Base-by-base conservation (phyloP, 2,888 invertebrate genomes). In the Acholoe squamosa region DNA sequence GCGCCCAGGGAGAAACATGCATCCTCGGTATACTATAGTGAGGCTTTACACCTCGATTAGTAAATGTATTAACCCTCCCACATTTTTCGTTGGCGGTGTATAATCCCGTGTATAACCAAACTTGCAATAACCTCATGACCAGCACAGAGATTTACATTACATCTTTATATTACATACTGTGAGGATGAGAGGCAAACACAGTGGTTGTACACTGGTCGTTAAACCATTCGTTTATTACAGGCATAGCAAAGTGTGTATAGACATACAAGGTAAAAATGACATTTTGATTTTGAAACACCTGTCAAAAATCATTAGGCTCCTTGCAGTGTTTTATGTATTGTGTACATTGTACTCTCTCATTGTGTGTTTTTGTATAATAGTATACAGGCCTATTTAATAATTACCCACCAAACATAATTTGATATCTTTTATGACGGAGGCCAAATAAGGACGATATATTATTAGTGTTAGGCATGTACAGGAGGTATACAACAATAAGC, bases 241-340 rank as follows among this genome's bases (percentile, higher is more conserved):
- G 86, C 86, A 86, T 86, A 86, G 86, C 86, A 86, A 86, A 86
- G 86, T 86, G 84, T 84, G 86, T 54, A 86, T 86, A 86, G 52
- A 86, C 86, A 86, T 86, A 86, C 86, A 86, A 86, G 86, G 86
- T 86, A 86, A 86, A 86, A 84, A 86, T 52, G 52, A 86, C 86
- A 86, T 86, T 86, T 86, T 86, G 86, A 86, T 86, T 86, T 86
- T 54, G 86, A 86, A 86, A 54, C 86, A 86, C 86, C 54, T 54
- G 86, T 28, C 86, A 86, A 86, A 86, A 54, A 86, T 86, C 54
- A 54, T 51, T 12, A 54, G 86, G 86, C 86, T 86, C 56, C 86
- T 86, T 86, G 86, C 86, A 86, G 52, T 86, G 86, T 86, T 54
- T 51, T 10, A 86, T 54, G 56, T 33, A 14, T 10, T 80, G 80